Evolutionary conservation across 2,797 vertebrate genomes (phyloP).

Genomic region (Menidia menidia): DNA sequence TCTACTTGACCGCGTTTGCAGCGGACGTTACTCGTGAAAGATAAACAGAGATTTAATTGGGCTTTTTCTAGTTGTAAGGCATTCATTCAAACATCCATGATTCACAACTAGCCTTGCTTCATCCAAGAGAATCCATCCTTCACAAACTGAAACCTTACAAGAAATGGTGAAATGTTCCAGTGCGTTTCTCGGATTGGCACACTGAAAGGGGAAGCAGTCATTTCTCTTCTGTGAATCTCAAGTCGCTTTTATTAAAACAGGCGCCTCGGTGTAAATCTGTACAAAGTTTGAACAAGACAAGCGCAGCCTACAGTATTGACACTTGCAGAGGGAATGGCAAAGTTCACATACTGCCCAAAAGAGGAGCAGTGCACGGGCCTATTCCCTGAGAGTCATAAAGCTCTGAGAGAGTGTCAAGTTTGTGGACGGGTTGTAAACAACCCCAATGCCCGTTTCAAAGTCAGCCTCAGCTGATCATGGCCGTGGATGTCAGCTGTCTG

Average conservation of each 20-base stretch:
- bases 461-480: slow-evolving; percentile 31
- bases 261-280: neutral
- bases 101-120: neutral
- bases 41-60: neutral
- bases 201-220: neutral
- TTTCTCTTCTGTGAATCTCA: neutral
- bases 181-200: neutral
- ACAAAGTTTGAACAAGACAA: neutral
- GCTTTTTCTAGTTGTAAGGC: neutral
- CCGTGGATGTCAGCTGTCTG: slow-evolving; percentile 28
- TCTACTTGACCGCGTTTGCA: neutral
- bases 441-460: slow-evolving; percentile 17
- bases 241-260: neutral
- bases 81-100: neutral
- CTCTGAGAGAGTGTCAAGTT: neutral
- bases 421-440: slow-evolving; percentile 24
- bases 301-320: too few species aligned
- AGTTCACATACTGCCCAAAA: neutral
- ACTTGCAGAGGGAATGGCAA: neutral
- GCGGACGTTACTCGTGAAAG: neutral
- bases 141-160: too few species aligned
- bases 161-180: neutral
- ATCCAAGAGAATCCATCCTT: too few species aligned
- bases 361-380: neutral
- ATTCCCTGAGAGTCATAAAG: neutral